Conservation (phyloP, 1,140 invertebrate genomes). For the Telenomus remus region DNA sequence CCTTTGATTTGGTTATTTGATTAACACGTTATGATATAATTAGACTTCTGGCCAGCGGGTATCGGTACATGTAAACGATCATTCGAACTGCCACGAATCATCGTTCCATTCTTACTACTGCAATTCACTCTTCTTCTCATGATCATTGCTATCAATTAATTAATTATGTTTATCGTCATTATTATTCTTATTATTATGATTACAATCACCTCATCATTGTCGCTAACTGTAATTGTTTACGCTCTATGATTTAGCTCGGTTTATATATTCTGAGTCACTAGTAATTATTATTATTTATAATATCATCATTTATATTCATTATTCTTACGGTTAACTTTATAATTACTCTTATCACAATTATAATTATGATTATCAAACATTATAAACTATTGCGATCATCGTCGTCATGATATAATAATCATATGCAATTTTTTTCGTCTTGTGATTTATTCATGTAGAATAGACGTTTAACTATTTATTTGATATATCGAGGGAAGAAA, state of each 20-base stretch:
- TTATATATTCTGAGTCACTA: conserved; percentile 53
- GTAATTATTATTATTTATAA: conserved; percentile 53
- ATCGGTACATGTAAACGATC: conserved; percentile 39
- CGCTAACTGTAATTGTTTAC: conserved; percentile 49
- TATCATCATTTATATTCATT: conserved; percentile 51
- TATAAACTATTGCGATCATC: conserved; percentile 48
- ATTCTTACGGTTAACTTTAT: conserved; percentile 56
- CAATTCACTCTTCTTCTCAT: conserved; percentile 55
- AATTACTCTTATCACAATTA: conserved; percentile 48
- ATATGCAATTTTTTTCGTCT: conserved; percentile 56
- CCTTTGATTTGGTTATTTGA: conserved; percentile 51
- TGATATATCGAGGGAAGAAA: conserved; percentile 41
- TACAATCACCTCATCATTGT: conserved; percentile 56
- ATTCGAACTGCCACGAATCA: conserved; percentile 3
- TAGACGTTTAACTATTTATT: conserved; percentile 54
- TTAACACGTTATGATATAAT: conserved; percentile 48
- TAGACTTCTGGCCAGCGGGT: conserved; percentile 47
- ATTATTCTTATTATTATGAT: conserved; percentile 57
- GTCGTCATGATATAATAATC: conserved; percentile 58
- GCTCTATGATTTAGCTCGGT: conserved; percentile 48
- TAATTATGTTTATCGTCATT: conserved; percentile 42
- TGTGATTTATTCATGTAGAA: conserved; percentile 54
- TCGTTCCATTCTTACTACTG: conserved; percentile 36
- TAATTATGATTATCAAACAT: conserved; percentile 53
- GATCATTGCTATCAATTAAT: conserved; percentile 62